Base-by-base conservation (phyloP, 2,888 invertebrate species). In the Oxycera nigricornis region DNA sequence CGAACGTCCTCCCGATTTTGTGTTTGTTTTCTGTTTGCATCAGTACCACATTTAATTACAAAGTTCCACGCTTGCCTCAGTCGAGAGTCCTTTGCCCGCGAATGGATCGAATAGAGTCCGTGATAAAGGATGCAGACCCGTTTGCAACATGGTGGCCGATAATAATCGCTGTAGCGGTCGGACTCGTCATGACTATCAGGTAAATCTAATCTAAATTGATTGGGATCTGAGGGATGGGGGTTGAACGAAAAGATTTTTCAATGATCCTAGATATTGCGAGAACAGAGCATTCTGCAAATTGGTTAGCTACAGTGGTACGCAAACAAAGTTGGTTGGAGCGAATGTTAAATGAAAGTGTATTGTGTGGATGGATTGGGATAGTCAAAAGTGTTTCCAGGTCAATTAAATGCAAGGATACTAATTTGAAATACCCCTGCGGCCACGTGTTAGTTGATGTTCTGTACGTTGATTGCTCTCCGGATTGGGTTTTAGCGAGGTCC, bases 81-180 rank as follows among this genome's bases (percentile, higher is more conserved):
- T 61, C 11, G 35, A 46, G 3, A 46, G 4, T n/a, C 6, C 14
- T n/a, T 3, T 46, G 4, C 46, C 7, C 24, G 55, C 22, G 22
- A 55, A 85, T 85, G 84, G 84, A 85, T 46, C 81, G 80, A 73
- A 73, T 85, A 74, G 78, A 83, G 80, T 80, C 82, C 76, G 78
- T 84, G 75, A 80, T 84, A 74, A 82, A 83, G 77, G 78, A 83
- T 76, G 83, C 84, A 77, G 88, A 80, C 82, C 89, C 82, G 79
- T 85, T 80, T 77, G 80, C 74, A 73, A 86, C 81, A 80, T 91
- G 85, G 89, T 88, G 88, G 88, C 89, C 89, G 6, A 86, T 87
- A 78, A 83, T 88, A 73, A 83, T 87, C 52, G 87, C 88, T 55
- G 77, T 86, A 35, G 79, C 84, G 72, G 85, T 89, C 73, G 87